Percentiles rank a stretch among this genome's conserved stretches.
Evolutionary conservation across 2,888 invertebrate species (phyloP).

Genomic region (Tolmerus cingulatus): DNA sequence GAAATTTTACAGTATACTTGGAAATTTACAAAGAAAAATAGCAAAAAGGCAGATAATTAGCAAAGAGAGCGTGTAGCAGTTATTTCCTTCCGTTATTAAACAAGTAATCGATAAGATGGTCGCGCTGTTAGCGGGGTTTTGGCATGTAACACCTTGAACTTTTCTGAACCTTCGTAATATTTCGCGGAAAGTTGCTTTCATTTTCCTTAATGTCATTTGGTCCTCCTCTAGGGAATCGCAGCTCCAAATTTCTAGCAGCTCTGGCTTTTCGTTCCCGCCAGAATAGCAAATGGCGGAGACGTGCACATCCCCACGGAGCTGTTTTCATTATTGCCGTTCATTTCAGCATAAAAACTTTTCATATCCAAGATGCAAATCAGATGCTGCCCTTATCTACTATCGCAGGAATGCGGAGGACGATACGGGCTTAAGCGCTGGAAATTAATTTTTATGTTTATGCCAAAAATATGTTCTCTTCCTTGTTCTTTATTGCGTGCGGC

Average conservation of each 20-base stretch:
- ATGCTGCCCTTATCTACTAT: conserved; percentile 22
- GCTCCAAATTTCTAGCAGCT: not conserved
- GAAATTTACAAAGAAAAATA: not conserved
- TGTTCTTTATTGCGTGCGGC: not conserved
- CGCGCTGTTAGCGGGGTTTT: not conserved
- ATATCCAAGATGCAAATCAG: conserved; percentile 40
- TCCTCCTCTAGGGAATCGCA: conserved; percentile 17
- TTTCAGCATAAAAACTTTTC: conserved; percentile 40
- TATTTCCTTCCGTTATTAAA: not conserved
- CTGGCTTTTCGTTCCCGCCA: not conserved
- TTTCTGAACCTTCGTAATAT: not conserved
- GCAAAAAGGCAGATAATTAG: not conserved
- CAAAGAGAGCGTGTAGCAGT: not conserved
- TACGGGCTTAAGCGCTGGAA: not conserved
- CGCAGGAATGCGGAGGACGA: not conserved
- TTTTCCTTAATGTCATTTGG: conserved; percentile 31
- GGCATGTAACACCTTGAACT: conserved; percentile 19
- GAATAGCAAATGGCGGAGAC: conserved; percentile 30
- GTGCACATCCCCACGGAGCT: conserved; percentile 37
- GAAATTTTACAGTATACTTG: too few species aligned
- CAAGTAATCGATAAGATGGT: not conserved
- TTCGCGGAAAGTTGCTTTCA: conserved; percentile 36
- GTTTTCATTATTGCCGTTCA: conserved; percentile 38
- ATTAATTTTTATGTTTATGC: conserved; percentile 40
- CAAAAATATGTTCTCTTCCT: conserved; percentile 19